phyloP scores from a whole-genome alignment of 2,797 vertebrate species.

The Urosaurus nigricauda region DNA sequence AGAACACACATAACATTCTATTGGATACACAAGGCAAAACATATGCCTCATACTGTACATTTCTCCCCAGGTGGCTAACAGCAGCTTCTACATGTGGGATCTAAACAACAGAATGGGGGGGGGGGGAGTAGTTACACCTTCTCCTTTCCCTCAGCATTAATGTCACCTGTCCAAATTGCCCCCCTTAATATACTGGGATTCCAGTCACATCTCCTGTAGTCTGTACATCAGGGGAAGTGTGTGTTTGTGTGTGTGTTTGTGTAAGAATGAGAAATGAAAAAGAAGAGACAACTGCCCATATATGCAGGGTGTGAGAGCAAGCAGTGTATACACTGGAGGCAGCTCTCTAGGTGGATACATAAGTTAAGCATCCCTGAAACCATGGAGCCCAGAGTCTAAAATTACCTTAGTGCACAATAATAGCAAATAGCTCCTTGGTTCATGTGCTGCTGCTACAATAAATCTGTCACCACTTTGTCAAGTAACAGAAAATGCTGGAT shows the following conservation, averaged over 20 bases:
- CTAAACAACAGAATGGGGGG: neutral
- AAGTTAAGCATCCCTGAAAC: neutral
- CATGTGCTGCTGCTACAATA: neutral
- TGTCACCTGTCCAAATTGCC: too few relatives aligned
- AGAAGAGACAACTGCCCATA: neutral
- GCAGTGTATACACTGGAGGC: neutral
- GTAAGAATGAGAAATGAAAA: neutral
- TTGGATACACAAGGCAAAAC: neutral
- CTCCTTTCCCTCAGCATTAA: neutral
- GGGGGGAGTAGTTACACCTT: too few relatives aligned
- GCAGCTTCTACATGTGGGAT: neutral
- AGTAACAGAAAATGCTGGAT: neutral
- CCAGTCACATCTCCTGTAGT: neutral
- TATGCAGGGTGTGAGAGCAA: neutral
- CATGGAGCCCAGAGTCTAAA: slow-evolving; percentile 16
- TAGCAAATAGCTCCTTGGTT: slow-evolving; percentile 11
- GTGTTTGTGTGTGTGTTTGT: neutral
- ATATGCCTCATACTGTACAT: neutral
- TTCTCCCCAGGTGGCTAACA: neutral
- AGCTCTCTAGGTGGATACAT: neutral
- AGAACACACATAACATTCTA: too few relatives aligned
- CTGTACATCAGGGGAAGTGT: neutral
- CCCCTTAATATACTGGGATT: neutral
- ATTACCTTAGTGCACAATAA: slow-evolving; percentile 13
- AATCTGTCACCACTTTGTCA: slow-evolving; percentile 19